These are phyloP conservation scores for Oxytorus armatus DNA, from an alignment of 2,888 invertebrate species.

Conservation along the genomic window DNA sequence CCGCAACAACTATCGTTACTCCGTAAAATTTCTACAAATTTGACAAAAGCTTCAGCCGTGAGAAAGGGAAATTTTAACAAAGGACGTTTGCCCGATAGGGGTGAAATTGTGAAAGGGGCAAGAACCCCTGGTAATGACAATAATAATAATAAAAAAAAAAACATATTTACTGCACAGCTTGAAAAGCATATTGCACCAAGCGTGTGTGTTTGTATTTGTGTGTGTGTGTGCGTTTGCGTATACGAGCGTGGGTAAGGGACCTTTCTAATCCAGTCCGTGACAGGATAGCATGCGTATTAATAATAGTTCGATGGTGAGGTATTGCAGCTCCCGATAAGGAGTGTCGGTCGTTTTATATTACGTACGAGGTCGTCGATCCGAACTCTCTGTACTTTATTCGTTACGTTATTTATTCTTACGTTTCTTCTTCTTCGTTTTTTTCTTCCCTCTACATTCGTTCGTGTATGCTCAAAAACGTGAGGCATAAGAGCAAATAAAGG, in stretches of 20 bases:
- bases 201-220: neutral
- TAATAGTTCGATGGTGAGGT: constrained; percentile 58
- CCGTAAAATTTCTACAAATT: too few species aligned
- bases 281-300: constrained; percentile 55
- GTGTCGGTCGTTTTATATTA: constrained; percentile 36
- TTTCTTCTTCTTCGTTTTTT: too few species aligned
- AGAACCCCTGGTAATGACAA: too few species aligned
- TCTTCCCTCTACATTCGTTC: too few species aligned
- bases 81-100: too few species aligned
- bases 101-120: too few species aligned
- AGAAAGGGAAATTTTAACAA: too few species aligned
- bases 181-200: neutral
- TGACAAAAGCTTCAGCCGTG: too few species aligned
- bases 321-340: constrained; percentile 61
- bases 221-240: neutral
- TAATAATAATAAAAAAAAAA: too few species aligned
- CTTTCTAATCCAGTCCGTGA: constrained; percentile 62
- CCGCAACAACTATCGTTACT: too few species aligned
- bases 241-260: constrained; percentile 58
- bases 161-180: neutral
- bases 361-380: constrained; percentile 55
- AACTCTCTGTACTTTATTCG: constrained; percentile 25
- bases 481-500: too few species aligned
- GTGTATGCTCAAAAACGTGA: too few species aligned
- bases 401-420: constrained; percentile 25